Evolutionary conservation across 2,888 invertebrate species (phyloP).

Genomic region (Himalopsyche tibetana): DNA sequence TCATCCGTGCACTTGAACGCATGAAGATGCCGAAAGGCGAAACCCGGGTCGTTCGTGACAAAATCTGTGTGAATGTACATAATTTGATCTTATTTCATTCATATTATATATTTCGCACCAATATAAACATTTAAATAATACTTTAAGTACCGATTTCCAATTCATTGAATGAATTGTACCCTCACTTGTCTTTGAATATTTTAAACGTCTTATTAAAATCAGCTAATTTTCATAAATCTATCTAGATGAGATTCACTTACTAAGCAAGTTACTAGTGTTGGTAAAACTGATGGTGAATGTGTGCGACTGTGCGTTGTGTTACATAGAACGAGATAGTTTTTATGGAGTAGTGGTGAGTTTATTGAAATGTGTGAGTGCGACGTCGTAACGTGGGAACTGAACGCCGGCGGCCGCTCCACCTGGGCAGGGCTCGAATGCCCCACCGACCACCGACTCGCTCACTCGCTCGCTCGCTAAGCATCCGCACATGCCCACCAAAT

Average conservation of each 20-base stretch:
- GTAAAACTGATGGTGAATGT: neutral
- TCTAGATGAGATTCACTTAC: constrained; percentile 22
- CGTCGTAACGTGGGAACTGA: constrained; percentile 62
- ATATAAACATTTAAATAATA: too few relatives aligned
- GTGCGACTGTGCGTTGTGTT: neutral
- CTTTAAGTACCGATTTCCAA: too few relatives aligned
- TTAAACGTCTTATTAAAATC: neutral
- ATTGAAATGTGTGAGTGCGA: constrained; percentile 56
- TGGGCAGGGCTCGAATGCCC: constrained; percentile 53
- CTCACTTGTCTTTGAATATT: too few relatives aligned
- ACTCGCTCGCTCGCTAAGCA: neutral
- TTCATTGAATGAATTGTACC: too few relatives aligned
- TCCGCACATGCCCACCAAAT: constrained; percentile 42
- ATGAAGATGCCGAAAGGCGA: too few relatives aligned
- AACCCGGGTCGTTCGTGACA: too few relatives aligned
- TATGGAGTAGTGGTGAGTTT: constrained; percentile 27
- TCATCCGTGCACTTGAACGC: too few relatives aligned
- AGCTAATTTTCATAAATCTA: neutral
- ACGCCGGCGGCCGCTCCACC: constrained; percentile 51
- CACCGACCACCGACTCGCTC: neutral
- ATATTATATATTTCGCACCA: too few relatives aligned
- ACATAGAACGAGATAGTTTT: constrained; percentile 38
- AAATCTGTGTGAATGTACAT: too few relatives aligned
- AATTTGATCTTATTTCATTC: too few relatives aligned
- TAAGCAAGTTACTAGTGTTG: neutral